Evolutionary conservation across 2,113 vertebrate species (phyloP).

Genomic region (Ammodytes marinus): DNA sequence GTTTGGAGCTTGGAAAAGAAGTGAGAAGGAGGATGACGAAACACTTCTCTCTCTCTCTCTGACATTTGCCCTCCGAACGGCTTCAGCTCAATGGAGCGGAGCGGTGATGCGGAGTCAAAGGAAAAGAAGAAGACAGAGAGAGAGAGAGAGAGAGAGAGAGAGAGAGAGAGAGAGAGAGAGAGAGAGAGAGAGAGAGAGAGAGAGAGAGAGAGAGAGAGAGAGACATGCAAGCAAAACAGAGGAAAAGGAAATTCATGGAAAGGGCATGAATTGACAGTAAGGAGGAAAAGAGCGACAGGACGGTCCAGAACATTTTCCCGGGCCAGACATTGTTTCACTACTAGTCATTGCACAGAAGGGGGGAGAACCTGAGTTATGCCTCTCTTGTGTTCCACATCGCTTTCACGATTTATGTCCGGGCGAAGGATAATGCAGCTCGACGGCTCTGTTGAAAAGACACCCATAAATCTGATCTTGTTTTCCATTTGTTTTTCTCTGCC

Average conservation of each 20-base stretch:
- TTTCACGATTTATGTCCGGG: conserved; percentile 80
- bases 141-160: conserved; percentile 28
- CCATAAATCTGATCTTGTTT: conserved; percentile 85
- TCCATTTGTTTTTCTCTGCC: conserved; percentile 53
- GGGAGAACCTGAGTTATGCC: conserved; percentile 79
- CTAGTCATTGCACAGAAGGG: conserved; percentile 63
- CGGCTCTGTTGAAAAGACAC: conserved; percentile 78
- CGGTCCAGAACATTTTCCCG: conserved; percentile 50
- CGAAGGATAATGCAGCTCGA: conserved; percentile 76
- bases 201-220: conserved; percentile 18
- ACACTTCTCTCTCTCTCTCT: conserved; percentile 57
- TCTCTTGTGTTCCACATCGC: conserved; percentile 63
- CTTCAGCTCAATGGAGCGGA: conserved; percentile 66
- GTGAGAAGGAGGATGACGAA: conserved; percentile 54
- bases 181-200: conserved; percentile 35
- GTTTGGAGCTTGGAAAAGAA: conserved; percentile 45
- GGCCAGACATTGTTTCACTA: conserved; percentile 66
- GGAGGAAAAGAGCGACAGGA: conserved; percentile 54
- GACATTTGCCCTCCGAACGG: conserved; percentile 77
- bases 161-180: conserved; percentile 22
- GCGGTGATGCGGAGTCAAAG: conserved; percentile 57
- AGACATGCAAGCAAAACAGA: conserved; percentile 19
- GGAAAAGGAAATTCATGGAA: conserved; percentile 29
- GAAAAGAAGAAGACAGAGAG: conserved; percentile 29
- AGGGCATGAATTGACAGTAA: conserved; percentile 59